A percentile compares a stretch with the other conserved stretches of the same genome.
Evolutionary conservation across 2,888 invertebrate genomes (phyloP).

Genomic region (Mythimna albipuncta): DNA sequence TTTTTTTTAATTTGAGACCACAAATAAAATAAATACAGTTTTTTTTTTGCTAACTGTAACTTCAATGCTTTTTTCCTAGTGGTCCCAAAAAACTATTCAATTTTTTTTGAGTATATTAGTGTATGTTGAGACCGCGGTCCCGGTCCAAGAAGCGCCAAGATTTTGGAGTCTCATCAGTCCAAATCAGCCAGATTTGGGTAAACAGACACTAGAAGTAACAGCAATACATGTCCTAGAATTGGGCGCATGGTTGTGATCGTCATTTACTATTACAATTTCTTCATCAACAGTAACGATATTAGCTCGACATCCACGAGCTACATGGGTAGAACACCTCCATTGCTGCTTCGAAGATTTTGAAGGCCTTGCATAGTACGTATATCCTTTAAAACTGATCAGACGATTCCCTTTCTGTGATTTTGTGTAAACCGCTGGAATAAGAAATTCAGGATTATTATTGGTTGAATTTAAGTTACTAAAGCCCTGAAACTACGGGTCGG

Average conservation of each 20-base stretch:
- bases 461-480: too few relatives aligned
- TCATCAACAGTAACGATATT: constrained; percentile 66
- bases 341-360: constrained; percentile 60
- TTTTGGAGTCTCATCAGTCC: too few relatives aligned
- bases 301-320: constrained; percentile 68
- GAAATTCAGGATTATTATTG: background rate
- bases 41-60: too few relatives aligned
- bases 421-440: constrained; percentile 46
- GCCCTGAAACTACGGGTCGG: too few relatives aligned
- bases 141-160: too few relatives aligned
- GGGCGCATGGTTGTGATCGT: constrained; percentile 18
- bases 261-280: constrained; percentile 49
- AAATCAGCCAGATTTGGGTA: background rate
- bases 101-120: too few relatives aligned
- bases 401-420: constrained; percentile 63
- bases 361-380: constrained; percentile 66
- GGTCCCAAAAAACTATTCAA: too few relatives aligned
- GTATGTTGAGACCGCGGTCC: too few relatives aligned
- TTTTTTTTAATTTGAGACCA: too few relatives aligned
- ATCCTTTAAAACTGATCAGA: constrained; percentile 67
- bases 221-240: background rate
- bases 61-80: too few relatives aligned
- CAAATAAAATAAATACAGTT: too few relatives aligned
- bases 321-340: constrained; percentile 79
- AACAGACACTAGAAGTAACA: background rate